Conservation (phyloP, 2,797 vertebrate genomes). For the Champsocephalus gunnari region DNA sequence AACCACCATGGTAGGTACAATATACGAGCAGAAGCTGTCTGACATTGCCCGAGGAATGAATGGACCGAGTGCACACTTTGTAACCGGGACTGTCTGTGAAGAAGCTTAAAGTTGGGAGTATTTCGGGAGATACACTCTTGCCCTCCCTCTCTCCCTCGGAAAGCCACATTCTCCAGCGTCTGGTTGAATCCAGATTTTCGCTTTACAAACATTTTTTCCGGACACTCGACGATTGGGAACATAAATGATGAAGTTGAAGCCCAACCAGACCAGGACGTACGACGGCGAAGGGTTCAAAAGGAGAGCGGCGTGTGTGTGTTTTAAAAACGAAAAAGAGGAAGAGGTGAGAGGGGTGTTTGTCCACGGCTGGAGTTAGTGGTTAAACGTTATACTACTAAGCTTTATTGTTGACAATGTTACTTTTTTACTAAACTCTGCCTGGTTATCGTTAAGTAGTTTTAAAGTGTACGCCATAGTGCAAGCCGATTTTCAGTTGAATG, state of each 20-base stretch:
- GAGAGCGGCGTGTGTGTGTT: conserved; percentile 94
- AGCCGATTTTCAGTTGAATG: not conserved
- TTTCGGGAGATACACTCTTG: not conserved
- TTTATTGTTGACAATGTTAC: not conserved
- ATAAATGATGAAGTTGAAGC: conserved; percentile 98
- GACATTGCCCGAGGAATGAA: conserved; percentile 38
- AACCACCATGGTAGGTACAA: conserved; percentile 46
- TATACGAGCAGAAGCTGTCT: conserved; percentile 14
- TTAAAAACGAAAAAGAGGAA: conserved; percentile 91
- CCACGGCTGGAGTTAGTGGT: not conserved
- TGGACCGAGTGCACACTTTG: conserved; percentile 4
- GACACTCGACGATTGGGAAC: not conserved
- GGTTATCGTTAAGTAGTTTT: too few relatives aligned
- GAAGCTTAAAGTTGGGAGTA: not conserved
- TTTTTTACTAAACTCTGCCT: not conserved
- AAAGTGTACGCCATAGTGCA: not conserved
- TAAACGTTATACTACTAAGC: not conserved
- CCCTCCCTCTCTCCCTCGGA: not conserved
- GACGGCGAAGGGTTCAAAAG: conserved; percentile 96
- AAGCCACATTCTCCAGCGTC: not conserved
- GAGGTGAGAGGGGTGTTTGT: conserved; percentile 85
- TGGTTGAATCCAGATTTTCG: conserved; percentile 6
- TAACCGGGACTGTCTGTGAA: conserved; percentile 25
- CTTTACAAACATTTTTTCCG: not conserved
- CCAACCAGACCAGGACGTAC: conserved; percentile 96